phyloP scores from a whole-genome alignment of 2,797 vertebrate genomes.

The Enteromius thamalakanensis region DNA sequence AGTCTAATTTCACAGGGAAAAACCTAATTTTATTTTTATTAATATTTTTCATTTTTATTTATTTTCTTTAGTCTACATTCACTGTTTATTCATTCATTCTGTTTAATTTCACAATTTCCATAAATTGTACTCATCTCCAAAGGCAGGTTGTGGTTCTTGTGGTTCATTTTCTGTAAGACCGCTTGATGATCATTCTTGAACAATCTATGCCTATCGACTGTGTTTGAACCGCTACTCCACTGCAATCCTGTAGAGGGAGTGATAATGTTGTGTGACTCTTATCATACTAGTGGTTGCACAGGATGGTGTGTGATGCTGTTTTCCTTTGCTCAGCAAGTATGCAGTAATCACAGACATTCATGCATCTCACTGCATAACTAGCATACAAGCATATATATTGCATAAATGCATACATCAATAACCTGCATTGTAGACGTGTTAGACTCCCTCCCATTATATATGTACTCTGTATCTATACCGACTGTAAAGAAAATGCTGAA shows the following conservation, averaged over 20 bases:
- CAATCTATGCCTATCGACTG: slow-evolving; percentile 17
- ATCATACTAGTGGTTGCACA: slow-evolving; percentile 15
- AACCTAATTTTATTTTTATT: background rate
- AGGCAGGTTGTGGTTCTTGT: background rate
- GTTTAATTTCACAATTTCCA: background rate
- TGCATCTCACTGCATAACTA: slow-evolving; percentile 22
- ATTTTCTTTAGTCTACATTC: background rate
- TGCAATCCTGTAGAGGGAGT: slow-evolving; percentile 51
- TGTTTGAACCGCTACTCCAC: slow-evolving; percentile 23
- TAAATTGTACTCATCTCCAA: background rate
- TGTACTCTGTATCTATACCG: slow-evolving; percentile 8
- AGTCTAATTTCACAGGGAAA: background rate
- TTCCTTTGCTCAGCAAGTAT: slow-evolving; percentile 31
- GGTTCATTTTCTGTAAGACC: background rate
- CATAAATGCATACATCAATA: slow-evolving; percentile 27
- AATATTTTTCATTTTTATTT: background rate
- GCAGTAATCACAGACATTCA: slow-evolving; percentile 36
- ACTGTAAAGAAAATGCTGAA: slow-evolving; percentile 38
- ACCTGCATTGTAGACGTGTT: slow-evolving; percentile 8
- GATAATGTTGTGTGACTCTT: slow-evolving; percentile 38
- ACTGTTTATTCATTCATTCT: background rate
- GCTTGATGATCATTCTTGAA: background rate
- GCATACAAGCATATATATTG: slow-evolving; percentile 19
- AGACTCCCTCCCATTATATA: slow-evolving; percentile 2
- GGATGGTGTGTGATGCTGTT: slow-evolving; percentile 18